phyloP scores from a whole-genome alignment of 2,888 invertebrate genomes.

The Andrena chrysosceles region DNA sequence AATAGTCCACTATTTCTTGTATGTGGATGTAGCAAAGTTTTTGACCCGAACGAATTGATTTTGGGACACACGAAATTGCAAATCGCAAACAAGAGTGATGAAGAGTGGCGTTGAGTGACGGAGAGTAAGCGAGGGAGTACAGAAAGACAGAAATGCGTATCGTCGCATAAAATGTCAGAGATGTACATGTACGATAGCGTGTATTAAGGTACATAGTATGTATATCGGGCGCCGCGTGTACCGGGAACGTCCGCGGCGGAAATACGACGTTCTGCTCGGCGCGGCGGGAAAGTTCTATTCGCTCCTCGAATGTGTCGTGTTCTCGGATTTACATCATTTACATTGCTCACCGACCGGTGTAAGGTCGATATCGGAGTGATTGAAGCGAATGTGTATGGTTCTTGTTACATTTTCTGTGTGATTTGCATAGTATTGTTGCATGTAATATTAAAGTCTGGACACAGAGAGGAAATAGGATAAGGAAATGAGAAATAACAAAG shows the following conservation, averaged over 20 bases:
- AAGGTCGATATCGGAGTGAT: conserved; percentile 17
- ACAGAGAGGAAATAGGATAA: conserved; percentile 80
- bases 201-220: too few species aligned
- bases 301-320: not conserved
- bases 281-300: not conserved
- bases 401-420: conserved; percentile 39
- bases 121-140: not conserved
- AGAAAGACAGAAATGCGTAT: not conserved
- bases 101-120: not conserved
- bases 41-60: conserved; percentile 40
- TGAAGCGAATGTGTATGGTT: conserved; percentile 25
- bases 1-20: not conserved
- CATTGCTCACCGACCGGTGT: conserved; percentile 1
- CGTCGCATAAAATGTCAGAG: not conserved
- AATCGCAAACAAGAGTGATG: not conserved
- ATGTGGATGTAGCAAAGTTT: not conserved
- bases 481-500: conserved; percentile 19
- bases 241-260: not conserved
- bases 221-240: not conserved
- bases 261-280: not conserved
- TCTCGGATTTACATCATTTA: conserved; percentile 5
- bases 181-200: not conserved
- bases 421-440: conserved; percentile 76
- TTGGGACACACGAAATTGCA: conserved; percentile 42
- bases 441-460: conserved; percentile 79